Conservation (phyloP, 2,888 invertebrate species). For the Halictus quadricinctus region DNA sequence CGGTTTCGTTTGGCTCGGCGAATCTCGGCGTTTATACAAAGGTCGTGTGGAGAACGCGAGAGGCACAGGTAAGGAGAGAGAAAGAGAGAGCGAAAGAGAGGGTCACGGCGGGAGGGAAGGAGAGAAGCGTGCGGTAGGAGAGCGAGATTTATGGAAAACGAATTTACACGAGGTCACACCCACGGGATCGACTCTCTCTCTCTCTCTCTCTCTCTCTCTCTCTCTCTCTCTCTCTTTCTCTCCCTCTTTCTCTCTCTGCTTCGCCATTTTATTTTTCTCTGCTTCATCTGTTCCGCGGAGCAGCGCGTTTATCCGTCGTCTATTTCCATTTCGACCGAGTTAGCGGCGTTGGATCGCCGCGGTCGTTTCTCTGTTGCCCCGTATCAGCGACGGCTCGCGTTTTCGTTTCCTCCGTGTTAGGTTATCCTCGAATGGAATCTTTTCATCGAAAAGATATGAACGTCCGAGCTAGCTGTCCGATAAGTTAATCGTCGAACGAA, state of each 20-base stretch:
- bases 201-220: slow-evolving; percentile 27
- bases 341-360: slow-evolving; percentile 23
- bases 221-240: slow-evolving; percentile 21
- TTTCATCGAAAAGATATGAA: slow-evolving; percentile 48
- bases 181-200: slow-evolving; percentile 68
- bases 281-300: slow-evolving; percentile 13
- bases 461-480: slow-evolving; percentile 28
- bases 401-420: slow-evolving; percentile 7
- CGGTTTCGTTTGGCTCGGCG: slow-evolving; percentile 79
- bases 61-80: slow-evolving; percentile 24
- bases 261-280: slow-evolving; percentile 27
- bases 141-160: slow-evolving; percentile 75
- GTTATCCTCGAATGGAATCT: slow-evolving; percentile 52
- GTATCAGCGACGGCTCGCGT: background rate
- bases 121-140: slow-evolving; percentile 69
- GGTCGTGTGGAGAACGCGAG: slow-evolving; percentile 67
- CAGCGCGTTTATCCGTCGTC: slow-evolving; percentile 50
- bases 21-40: slow-evolving; percentile 77
- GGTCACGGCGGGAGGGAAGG: slow-evolving; percentile 24
- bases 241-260: slow-evolving; percentile 10
- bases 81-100: slow-evolving; percentile 44
- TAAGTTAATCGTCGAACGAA: slow-evolving; percentile 50
- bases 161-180: slow-evolving; percentile 77
- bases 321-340: slow-evolving; percentile 54
- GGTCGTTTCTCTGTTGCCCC: background rate